Evolutionary conservation across 2,113 vertebrate genomes (phyloP).

Genomic region (Peucedramus taeniatus): DNA sequence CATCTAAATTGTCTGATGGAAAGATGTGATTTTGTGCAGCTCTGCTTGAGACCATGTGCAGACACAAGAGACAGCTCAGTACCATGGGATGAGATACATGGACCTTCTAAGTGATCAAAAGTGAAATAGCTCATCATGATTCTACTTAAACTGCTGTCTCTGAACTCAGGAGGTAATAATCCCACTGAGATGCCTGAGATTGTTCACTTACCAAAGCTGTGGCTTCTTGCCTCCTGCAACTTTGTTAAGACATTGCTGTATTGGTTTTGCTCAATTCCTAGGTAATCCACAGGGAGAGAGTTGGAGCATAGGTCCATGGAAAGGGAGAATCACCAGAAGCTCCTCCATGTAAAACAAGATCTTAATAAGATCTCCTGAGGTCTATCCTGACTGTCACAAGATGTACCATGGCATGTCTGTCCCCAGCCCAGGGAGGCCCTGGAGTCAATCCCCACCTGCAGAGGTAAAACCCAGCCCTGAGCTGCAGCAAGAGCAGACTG

Average conservation of each 20-base stretch:
- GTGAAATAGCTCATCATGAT: background rate
- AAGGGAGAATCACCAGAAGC: background rate
- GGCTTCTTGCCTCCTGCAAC: background rate
- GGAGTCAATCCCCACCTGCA: background rate
- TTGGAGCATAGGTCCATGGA: background rate
- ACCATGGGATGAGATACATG: background rate
- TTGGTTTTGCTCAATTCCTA: background rate
- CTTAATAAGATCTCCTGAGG: background rate
- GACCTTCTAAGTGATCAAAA: background rate
- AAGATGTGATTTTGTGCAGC: background rate
- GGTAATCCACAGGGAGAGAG: background rate
- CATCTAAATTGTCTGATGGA: background rate
- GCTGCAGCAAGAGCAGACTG: background rate
- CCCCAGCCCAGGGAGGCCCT: background rate
- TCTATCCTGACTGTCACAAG: background rate
- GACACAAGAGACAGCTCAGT: background rate
- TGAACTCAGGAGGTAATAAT: background rate
- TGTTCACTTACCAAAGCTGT: background rate
- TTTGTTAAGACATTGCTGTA: background rate
- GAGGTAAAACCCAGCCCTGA: background rate
- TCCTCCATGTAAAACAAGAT: background rate
- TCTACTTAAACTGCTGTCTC: background rate
- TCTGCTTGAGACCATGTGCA: background rate
- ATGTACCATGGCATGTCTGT: background rate
- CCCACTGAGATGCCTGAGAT: background rate